Evolutionary conservation across 1,140 invertebrate species (phyloP).

Genomic region (Aradophagus sp.): DNA sequence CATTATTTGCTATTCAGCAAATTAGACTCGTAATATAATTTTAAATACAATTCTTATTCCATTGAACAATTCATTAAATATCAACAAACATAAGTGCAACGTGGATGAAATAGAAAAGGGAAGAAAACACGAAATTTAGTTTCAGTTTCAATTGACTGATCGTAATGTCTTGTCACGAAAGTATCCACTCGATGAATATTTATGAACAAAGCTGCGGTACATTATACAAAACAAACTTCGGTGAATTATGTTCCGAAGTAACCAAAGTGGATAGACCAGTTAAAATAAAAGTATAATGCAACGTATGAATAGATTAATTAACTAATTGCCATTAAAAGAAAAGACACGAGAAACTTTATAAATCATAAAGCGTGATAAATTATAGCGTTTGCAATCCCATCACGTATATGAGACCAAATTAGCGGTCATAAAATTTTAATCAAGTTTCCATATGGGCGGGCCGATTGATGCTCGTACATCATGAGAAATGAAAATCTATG

Average conservation of each 20-base stretch:
- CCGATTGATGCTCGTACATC: slow-evolving; percentile 49
- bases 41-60: no score
- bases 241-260: slow-evolving; percentile 28
- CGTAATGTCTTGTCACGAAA: no score
- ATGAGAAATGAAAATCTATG: slow-evolving; percentile 52
- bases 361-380: slow-evolving; percentile 48
- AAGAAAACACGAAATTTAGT: no score
- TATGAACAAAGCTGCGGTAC: slow-evolving; percentile 16
- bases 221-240: slow-evolving; percentile 32
- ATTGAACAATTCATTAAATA: no score
- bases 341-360: slow-evolving; percentile 42
- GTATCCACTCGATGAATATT: slow-evolving; percentile 20
- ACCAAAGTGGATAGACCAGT: slow-evolving; percentile 36
- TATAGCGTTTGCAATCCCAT: slow-evolving; percentile 55
- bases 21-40: no score
- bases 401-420: slow-evolving; percentile 57
- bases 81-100: no score
- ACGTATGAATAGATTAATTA: slow-evolving; percentile 55
- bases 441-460: slow-evolving; percentile 56
- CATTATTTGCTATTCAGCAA: no score
- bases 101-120: no score
- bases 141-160: no score
- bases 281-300: slow-evolving; percentile 32
- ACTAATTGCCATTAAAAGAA: slow-evolving; percentile 51
- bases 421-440: slow-evolving; percentile 61